Conservation (phyloP, 92 coral and sea anemone species). For the Blastomussa wellsi region DNA sequence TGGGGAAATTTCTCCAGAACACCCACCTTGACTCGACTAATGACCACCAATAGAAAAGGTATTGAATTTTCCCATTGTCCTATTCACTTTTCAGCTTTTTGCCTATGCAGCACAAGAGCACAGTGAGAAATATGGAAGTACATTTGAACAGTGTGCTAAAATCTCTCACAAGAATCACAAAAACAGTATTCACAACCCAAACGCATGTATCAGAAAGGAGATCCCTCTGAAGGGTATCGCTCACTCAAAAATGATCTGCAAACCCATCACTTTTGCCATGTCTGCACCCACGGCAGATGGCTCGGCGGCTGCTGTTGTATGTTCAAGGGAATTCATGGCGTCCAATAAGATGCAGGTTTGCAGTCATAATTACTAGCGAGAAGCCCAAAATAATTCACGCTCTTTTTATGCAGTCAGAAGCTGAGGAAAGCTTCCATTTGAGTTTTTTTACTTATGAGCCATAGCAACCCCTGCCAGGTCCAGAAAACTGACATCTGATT, state of each 20-base stretch:
- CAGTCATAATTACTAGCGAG: too few species aligned
- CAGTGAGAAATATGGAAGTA: constrained; percentile 74
- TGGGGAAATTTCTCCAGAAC: background rate
- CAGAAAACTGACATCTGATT: constrained; percentile 65
- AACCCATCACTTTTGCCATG: constrained; percentile 75
- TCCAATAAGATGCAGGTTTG: constrained; percentile 74
- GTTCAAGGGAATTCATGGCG: constrained; percentile 74
- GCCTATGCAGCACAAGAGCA: constrained; percentile 86
- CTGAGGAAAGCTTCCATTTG: too few species aligned
- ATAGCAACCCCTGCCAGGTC: constrained; percentile 78
- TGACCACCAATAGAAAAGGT: too few species aligned
- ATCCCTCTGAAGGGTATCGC: constrained; percentile 62
- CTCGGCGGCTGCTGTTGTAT: constrained; percentile 83
- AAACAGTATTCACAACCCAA: constrained; percentile 70
- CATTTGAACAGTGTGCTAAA: constrained; percentile 74
- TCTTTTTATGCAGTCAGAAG: too few species aligned
- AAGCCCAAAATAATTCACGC: too few species aligned
- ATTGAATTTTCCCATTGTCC: background rate
- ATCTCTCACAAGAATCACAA: constrained; percentile 80
- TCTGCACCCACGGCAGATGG: constrained; percentile 91
- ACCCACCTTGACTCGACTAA: too few species aligned
- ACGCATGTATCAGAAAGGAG: constrained; percentile 67
- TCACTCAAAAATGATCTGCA: constrained; percentile 59
- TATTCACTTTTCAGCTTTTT: constrained; percentile 57
- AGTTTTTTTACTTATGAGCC: too few species aligned